These are phyloP conservation scores for Rafetus swinhoei DNA, from an alignment of 2,113 vertebrate genomes.

Conservation along the genomic window DNA sequence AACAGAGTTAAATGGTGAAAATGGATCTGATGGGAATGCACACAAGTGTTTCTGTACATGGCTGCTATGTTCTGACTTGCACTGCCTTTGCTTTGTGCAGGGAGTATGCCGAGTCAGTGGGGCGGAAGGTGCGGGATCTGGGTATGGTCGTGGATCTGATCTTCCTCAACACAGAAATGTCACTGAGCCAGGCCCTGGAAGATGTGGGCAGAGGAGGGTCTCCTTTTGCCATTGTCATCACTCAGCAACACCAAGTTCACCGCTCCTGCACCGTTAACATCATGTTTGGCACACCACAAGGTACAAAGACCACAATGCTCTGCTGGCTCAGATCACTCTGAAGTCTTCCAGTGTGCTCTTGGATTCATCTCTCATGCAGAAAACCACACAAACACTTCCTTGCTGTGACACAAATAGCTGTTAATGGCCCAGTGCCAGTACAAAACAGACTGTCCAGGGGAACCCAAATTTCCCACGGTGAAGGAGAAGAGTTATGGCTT, in stretches of 20 bases:
- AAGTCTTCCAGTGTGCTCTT: neutral
- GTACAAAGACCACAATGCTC: conserved; percentile 72
- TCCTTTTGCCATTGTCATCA: conserved; percentile 97
- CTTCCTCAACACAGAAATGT: conserved; percentile 98
- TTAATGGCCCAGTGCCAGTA: neutral
- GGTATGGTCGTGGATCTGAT: conserved; percentile 99
- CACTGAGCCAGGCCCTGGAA: conserved; percentile 93
- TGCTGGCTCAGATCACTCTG: neutral
- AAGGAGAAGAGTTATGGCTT: neutral
- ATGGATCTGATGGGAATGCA: neutral
- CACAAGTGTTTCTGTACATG: conserved; percentile 24
- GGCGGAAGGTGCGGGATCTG: conserved; percentile 94
- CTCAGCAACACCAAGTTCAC: conserved; percentile 97
- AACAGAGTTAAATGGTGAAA: conserved; percentile 9
- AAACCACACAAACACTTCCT: neutral
- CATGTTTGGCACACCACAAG: conserved; percentile 97
- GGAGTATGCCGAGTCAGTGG: conserved; percentile 97
- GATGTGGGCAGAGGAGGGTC: conserved; percentile 95
- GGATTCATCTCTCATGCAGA: neutral
- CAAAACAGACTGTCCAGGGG: neutral
- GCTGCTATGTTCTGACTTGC: conserved; percentile 17
- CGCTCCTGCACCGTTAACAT: conserved; percentile 98
- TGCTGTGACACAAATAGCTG: neutral
- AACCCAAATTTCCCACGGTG: neutral
- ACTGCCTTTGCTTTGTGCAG: conserved; percentile 73